Base-by-base conservation (phyloP, 2,113 vertebrate species). In the Apaloderma vittatum region DNA sequence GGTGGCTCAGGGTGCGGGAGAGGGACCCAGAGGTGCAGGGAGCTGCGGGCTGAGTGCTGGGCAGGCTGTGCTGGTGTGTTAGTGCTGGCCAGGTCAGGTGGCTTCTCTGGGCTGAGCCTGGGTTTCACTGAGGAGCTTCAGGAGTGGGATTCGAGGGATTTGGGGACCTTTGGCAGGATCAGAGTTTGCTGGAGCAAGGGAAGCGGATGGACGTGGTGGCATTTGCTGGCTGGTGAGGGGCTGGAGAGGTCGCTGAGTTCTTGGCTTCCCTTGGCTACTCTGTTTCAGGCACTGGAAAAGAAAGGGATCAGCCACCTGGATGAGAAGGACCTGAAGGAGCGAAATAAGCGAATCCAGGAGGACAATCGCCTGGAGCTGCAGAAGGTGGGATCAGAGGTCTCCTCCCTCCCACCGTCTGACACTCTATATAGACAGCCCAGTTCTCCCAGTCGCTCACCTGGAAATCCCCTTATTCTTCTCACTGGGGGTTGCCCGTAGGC, bases 311-410 rank as follows among this genome's bases (percentile, higher is more conserved):
- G 99, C 40, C 99, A 99, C 86, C 98, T 99, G 20, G 98, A 99
- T 12, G 99, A 99, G 92, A 99, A 99, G 82, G 99, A 99, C 15
- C 98, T 99, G 51, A 99, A 99, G 93, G 99, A 99, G 24, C 98
- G 99, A 21, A 99, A 99, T 97, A 99, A 99, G 93, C 94, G 98
- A 57, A 99, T 99, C 95, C 99, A 99, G 96, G 99, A 99, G 92
- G 99, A 99, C 70, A 99, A 99, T 79, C 99, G 99, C 21, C 98
- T 99, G 93, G 99, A 99, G 95, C 97, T 99, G 72, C 99, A 99
- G 96, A 99, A 99, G 98, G 99, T 99, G 86, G 63, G 94, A 21
- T 30, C 5, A 8, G n/a, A 7, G 30, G 18, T 67, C 2, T 9
- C 30, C 3, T 77, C 26, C 23, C 12, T 83, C 48, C 48, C 26